These are phyloP conservation scores for Nyctereutes procyonoides DNA, from an alignment of 2,113 vertebrate species.

Conservation along the genomic window DNA sequence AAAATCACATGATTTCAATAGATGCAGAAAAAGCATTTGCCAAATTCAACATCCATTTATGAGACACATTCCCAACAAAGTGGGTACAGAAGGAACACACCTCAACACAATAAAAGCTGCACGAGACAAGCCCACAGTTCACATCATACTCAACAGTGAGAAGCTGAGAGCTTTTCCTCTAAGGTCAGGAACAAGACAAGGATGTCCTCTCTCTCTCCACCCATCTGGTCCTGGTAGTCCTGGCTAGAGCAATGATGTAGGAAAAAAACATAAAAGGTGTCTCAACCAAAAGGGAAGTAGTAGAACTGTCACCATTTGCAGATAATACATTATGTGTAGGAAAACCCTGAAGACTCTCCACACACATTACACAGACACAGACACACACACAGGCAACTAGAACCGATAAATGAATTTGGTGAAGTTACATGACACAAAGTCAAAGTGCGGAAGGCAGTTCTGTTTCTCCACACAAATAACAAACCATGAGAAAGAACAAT, in stretches of 20 bases:
- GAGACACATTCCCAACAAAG: no score
- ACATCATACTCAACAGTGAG: accelerated
- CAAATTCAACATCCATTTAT: accelerated
- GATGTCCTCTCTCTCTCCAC: background rate
- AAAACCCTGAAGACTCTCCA: no score
- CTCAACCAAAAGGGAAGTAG: background rate
- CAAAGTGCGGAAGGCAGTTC: background rate
- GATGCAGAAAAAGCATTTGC: background rate
- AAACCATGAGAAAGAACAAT: background rate
- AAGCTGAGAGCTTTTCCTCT: background rate
- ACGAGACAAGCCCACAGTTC: background rate
- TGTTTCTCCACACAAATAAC: background rate
- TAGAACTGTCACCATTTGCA: background rate
- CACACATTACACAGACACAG: background rate
- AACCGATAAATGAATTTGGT: accelerated
- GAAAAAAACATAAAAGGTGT: background rate
- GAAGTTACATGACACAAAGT: no score
- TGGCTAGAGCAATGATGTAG: accelerated
- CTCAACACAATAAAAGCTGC: accelerated
- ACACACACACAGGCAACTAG: background rate
- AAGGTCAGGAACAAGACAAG: background rate
- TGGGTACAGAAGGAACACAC: accelerated
- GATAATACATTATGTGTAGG: accelerated
- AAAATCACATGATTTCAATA: background rate
- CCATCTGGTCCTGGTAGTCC: accelerated